Percentiles rank a stretch among this genome's conserved stretches.
phyloP scores from a whole-genome alignment of 1,140 invertebrate species.

The Trinorchestia longiramus region DNA sequence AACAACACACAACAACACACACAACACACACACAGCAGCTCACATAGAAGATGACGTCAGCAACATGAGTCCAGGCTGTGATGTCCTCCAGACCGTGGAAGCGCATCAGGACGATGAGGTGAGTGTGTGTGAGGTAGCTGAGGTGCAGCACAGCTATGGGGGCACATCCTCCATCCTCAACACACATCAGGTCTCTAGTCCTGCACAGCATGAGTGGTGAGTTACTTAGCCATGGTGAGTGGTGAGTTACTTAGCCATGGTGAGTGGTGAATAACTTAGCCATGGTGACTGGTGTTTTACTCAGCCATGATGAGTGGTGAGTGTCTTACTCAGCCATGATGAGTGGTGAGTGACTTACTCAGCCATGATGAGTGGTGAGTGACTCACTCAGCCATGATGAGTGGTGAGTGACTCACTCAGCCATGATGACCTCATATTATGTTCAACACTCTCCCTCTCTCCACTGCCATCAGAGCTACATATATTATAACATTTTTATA shows the following conservation, averaged over 20 bases:
- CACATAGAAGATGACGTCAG: slow-evolving; percentile 89
- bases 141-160: slow-evolving; percentile 90
- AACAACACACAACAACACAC: too few relatives aligned
- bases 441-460: too few relatives aligned
- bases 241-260: neutral
- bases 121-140: slow-evolving; percentile 88
- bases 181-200: slow-evolving; percentile 85
- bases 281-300: neutral
- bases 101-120: slow-evolving; percentile 86
- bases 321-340: too few relatives aligned
- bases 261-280: neutral
- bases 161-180: slow-evolving; percentile 84
- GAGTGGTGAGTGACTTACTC: too few relatives aligned
- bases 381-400: too few relatives aligned
- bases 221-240: neutral
- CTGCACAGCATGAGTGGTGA: slow-evolving; percentile 68
- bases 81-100: slow-evolving; percentile 88
- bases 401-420: too few relatives aligned
- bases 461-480: too few relatives aligned
- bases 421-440: too few relatives aligned
- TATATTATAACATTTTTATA: too few relatives aligned
- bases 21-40: slow-evolving; percentile 72
- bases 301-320: neutral
- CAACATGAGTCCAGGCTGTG: slow-evolving; percentile 85
- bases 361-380: too few relatives aligned